These are phyloP conservation scores for Kryptolebias ocellatus DNA, from an alignment of 2,797 vertebrate genomes.

Conservation along the genomic window DNA sequence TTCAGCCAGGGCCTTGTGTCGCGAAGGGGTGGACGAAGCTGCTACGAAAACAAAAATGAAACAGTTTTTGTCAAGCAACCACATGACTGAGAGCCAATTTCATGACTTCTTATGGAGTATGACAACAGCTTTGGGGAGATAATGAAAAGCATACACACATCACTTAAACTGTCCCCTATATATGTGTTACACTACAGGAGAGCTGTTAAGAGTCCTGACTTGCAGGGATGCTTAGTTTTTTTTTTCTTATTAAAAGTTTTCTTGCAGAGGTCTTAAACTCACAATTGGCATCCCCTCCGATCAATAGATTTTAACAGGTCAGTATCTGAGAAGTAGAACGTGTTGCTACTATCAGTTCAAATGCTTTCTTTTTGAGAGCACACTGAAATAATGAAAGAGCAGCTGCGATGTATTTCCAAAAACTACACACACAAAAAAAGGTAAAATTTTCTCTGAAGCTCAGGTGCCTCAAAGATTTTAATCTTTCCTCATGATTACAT, in stretches of 20 bases:
- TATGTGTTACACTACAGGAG: conserved; percentile 58
- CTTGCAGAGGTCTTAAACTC: conserved; percentile 23
- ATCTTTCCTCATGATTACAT: conserved; percentile 67
- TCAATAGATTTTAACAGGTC: conserved; percentile 37
- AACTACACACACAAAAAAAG: conserved; percentile 37
- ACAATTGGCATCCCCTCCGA: conserved; percentile 5
- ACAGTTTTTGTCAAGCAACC: no score
- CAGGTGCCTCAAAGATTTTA: conserved; percentile 72
- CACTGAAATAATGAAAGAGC: conserved; percentile 32
- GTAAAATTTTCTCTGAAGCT: conserved; percentile 59
- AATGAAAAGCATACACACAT: conserved; percentile 73
- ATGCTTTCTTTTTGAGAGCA: conserved; percentile 19
- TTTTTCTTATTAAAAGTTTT: conserved; percentile 31
- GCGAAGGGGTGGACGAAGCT: no score
- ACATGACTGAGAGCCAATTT: no score
- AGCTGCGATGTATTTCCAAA: conserved; percentile 49
- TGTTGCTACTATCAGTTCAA: conserved; percentile 30
- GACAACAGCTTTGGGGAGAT: conserved; percentile 41
- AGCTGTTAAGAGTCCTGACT: conserved; percentile 54
- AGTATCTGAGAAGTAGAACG: conserved; percentile 10
- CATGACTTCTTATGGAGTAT: no score
- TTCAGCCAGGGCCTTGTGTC: no score
- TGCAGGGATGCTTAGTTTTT: conserved; percentile 12
- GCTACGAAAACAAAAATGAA: no score
- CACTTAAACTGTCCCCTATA: conserved; percentile 70